Conservation (phyloP, 2,797 vertebrate genomes). For the Rhabdomys pumilio region DNA sequence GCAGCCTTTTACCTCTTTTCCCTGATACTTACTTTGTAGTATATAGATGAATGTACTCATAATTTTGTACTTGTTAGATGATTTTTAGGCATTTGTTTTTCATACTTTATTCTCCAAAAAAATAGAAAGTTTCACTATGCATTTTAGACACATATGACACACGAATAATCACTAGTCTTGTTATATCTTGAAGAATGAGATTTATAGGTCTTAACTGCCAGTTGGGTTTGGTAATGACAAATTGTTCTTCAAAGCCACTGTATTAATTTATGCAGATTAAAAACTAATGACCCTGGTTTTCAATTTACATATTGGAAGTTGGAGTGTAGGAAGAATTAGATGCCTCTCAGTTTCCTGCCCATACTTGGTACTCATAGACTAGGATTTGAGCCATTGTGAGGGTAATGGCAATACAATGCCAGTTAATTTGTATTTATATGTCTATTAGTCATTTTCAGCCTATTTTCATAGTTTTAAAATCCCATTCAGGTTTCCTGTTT, state of each 20-base stretch:
- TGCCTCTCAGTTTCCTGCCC: slow-evolving; percentile 18
- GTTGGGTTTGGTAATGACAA: slow-evolving; percentile 2
- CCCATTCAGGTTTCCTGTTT: slow-evolving; percentile 47
- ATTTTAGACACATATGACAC: neutral
- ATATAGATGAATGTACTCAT: neutral
- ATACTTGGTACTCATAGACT: slow-evolving; percentile 52
- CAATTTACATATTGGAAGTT: neutral
- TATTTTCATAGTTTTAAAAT: neutral
- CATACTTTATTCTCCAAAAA: neutral
- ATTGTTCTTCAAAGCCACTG: neutral
- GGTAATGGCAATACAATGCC: neutral
- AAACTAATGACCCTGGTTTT: neutral
- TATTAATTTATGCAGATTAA: slow-evolving; percentile 1
- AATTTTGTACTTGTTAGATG: neutral
- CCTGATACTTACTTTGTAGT: neutral
- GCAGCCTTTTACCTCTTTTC: neutral
- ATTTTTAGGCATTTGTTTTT: neutral
- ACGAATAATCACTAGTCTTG: neutral
- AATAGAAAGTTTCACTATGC: neutral
- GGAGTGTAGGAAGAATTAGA: neutral
- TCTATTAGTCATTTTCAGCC: slow-evolving; percentile 22
- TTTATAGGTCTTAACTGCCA: neutral
- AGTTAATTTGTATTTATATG: slow-evolving; percentile 28
- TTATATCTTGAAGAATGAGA: neutral
- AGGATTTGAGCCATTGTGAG: slow-evolving; percentile 41